Evolutionary conservation across 2,888 invertebrate genomes (phyloP), one percentile per base, ranked within the genome.

Genomic region (Copidosoma aretas): DNA sequence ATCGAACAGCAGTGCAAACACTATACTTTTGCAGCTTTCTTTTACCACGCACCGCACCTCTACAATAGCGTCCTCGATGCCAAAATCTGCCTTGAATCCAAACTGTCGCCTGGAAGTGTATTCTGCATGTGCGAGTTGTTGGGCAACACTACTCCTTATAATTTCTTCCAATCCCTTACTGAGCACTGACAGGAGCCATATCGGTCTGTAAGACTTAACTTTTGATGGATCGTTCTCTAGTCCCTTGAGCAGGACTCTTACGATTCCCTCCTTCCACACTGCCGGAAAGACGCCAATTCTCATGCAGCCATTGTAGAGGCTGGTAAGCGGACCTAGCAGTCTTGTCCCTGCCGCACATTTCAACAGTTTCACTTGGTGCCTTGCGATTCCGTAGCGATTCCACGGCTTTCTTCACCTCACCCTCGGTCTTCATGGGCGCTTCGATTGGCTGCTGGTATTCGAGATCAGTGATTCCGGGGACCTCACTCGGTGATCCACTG

Each of bases 101-200:
- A 51, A 66, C 49, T 70, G 66, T 1, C 1, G 17, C 3, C 1
- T 4, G 0, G 25, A 49, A 0, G 54, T 32, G 15, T 17, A 14
- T 1, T 14, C 17, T 0, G 21, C 39, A 1, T 59, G 14, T 3
- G n/a, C 8, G 0, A 62, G 15, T 1, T 52, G 54, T 0, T 24
- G 15, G 0, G 22, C 19, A 0, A 64, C 10, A 19, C 56, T 59
- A 0, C 14, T 10, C 8, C 39, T 19, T 0, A 73, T 63, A 8
- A 73, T 10, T 19, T 49, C 15, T 25, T 72, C 71, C 12, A 74
- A 41, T 0, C 64, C 15, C 22, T 75, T 71, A 0, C 73, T 70
- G 5, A 66, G 1, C 0, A 69, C 54, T 4, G 73, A 51, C 0
- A 75, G 67, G 0, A 75, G 62, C 39, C 73, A 71, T 0, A 73